Percentiles rank a stretch among this genome's conserved stretches.
These are phyloP conservation scores for Muscidifurax raptorellus DNA, from an alignment of 1,140 invertebrate genomes.

Conservation along the genomic window DNA sequence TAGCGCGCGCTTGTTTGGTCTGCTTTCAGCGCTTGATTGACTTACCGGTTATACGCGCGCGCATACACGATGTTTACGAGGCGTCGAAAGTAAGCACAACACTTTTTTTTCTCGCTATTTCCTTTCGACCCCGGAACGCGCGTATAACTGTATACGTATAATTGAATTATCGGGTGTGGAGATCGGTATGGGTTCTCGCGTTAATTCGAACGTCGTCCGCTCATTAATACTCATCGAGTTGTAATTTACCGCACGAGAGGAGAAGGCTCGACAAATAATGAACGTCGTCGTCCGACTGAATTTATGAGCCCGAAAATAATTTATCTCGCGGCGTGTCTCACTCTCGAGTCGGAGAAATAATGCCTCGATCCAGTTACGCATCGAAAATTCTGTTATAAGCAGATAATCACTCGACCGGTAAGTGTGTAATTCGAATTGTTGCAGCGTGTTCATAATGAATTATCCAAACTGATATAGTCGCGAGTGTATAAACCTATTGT, in stretches of 20 bases:
- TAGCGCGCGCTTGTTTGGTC: slow-evolving; percentile 13
- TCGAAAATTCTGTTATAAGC: not conserved
- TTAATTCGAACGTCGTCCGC: not conserved
- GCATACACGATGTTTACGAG: not conserved
- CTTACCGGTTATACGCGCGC: not conserved
- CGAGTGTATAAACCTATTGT: too few relatives aligned
- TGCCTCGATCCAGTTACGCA: too few relatives aligned
- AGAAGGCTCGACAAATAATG: not conserved
- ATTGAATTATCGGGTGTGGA: not conserved
- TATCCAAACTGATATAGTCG: too few relatives aligned
- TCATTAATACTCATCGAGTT: not conserved
- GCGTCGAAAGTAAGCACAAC: not conserved
- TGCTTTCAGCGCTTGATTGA: slow-evolving; percentile 14
- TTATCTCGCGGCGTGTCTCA: not conserved
- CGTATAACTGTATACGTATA: not conserved
- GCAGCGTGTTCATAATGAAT: too few relatives aligned
- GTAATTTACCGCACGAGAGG: not conserved
- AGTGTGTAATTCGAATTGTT: too few relatives aligned
- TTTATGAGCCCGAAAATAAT: not conserved
- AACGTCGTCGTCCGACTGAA: not conserved
- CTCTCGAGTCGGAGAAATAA: not conserved
- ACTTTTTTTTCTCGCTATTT: not conserved
- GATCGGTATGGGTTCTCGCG: too few relatives aligned
- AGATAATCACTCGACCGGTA: too few relatives aligned
- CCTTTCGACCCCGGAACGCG: not conserved